These are phyloP conservation scores for Trematomus bernacchii DNA, from an alignment of 2,797 vertebrate genomes.

Conservation along the genomic window DNA sequence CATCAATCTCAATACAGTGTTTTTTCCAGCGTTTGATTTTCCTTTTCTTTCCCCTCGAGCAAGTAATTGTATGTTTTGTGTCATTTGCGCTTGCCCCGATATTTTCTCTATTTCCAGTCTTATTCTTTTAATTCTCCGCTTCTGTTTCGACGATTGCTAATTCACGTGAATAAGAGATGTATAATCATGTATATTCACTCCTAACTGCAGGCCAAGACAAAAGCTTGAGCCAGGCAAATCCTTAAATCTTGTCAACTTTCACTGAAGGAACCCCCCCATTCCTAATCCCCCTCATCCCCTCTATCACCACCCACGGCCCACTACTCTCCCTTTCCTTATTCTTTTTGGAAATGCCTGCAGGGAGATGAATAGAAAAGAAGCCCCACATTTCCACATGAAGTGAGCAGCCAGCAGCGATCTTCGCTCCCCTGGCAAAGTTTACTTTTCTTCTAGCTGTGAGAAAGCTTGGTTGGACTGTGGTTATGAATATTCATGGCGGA, in stretches of 20 bases:
- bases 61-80: conserved; percentile 57
- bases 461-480: conserved; percentile 77
- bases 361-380: conserved; percentile 75
- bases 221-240: conserved; percentile 73
- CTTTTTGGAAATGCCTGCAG: conserved; percentile 70
- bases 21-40: conserved; percentile 37
- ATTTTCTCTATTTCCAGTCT: conserved; percentile 14
- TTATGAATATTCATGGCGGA: conserved; percentile 84
- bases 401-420: conserved; percentile 76
- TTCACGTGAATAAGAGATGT: conserved; percentile 64
- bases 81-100: conserved; percentile 39
- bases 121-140: conserved; percentile 4
- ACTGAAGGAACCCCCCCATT: conserved; percentile 49
- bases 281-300: background rate
- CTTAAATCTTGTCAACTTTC: conserved; percentile 81
- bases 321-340: conserved; percentile 58
- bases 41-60: conserved; percentile 21
- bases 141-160: conserved; percentile 43
- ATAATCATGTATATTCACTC: conserved; percentile 60
- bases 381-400: conserved; percentile 83
- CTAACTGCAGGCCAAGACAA: conserved; percentile 69
- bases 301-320: conserved; percentile 50
- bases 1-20: conserved; percentile 68
- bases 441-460: conserved; percentile 85
- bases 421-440: conserved; percentile 77